Evolutionary conservation across 2,797 vertebrate genomes (phyloP).

Genomic region (Muraenolepis orangiensis): DNA sequence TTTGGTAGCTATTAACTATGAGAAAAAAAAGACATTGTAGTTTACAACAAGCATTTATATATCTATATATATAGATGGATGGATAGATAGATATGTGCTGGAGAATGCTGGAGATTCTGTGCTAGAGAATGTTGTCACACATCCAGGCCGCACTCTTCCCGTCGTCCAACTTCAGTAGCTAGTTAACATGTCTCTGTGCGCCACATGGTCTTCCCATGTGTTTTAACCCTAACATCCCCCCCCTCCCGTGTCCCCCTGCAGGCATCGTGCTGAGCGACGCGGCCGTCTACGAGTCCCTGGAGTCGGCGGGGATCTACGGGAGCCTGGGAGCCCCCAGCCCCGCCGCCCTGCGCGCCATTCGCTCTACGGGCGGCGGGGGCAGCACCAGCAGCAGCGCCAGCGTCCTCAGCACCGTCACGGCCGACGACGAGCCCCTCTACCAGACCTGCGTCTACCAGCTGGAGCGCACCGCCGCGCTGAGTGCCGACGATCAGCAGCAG

Average conservation of each 20-base stretch:
- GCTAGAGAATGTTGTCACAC: neutral
- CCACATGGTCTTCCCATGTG: neutral
- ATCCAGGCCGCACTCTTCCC: no score
- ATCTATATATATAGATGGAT: no score
- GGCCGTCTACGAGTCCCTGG: constrained; percentile 87
- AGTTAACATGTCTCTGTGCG: neutral
- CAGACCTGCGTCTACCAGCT: constrained; percentile 84
- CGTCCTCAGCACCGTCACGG: constrained; percentile 28
- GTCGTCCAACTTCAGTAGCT: neutral
- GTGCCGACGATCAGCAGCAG: constrained; percentile 26
- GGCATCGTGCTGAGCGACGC: constrained; percentile 91
- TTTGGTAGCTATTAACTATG: no score
- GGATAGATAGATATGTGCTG: no score
- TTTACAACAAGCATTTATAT: no score
- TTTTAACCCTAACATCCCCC: neutral
- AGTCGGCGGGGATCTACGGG: constrained; percentile 85
- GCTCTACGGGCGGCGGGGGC: constrained; percentile 70
- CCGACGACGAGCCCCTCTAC: constrained; percentile 84
- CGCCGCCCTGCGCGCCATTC: constrained; percentile 62
- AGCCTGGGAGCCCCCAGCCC: constrained; percentile 73
- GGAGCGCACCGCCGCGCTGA: constrained; percentile 45
- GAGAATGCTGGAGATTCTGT: neutral
- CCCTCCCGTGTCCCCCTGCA: constrained; percentile 41
- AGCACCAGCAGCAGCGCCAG: constrained; percentile 76
- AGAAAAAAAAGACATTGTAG: no score